Evolutionary conservation across 2,888 invertebrate genomes (phyloP), one percentile per base, ranked within the genome.

Genomic region (Eucriotettix oculatus): DNA sequence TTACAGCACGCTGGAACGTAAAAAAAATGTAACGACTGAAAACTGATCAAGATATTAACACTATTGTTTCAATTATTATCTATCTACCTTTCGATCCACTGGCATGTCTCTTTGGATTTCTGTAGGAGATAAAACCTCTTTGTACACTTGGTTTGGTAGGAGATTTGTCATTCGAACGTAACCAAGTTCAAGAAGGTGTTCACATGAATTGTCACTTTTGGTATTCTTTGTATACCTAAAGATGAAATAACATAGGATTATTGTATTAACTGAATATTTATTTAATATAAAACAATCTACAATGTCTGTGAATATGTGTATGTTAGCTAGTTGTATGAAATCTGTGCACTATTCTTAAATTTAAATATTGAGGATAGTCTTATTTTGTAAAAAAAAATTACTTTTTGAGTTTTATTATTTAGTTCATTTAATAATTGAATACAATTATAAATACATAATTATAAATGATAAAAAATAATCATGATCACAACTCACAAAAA

Each of bases 91-190:
- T 52, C 93, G 83, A 62, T 95, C 94, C 42, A 95, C 86, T 0
- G 94, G 94, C 79, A 93, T 92, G 59, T 91, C 88, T 10, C 85
- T 86, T 68, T 86, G 86, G 56, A 87, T 80, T 70, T 89, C 85
- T 1, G 87, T 85, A 0, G 90, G 90, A 62, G 84, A 80, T 7
- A 91, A 72, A 5, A 91, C 89, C 74, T 96, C 94, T 61, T 89
- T 89, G 73, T 98, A 97, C 44, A 89, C 84, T 71, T 96, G 91
- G 72, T 96, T 93, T 0, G 97, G 96, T 61, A 98, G 76, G 52
- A 98, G 77, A 74, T 99, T 99, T 42, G 90, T 91, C 80, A 98
- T 94, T 56, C 93, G 85, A 52, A 98, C 86, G 72, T 95, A 96
- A 5, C 98, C 98, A 55, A 99, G 77, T 70, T 99, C 99, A 58